Base-by-base conservation (phyloP, 2,888 invertebrate genomes). In the Drosophila stalkeri region DNA sequence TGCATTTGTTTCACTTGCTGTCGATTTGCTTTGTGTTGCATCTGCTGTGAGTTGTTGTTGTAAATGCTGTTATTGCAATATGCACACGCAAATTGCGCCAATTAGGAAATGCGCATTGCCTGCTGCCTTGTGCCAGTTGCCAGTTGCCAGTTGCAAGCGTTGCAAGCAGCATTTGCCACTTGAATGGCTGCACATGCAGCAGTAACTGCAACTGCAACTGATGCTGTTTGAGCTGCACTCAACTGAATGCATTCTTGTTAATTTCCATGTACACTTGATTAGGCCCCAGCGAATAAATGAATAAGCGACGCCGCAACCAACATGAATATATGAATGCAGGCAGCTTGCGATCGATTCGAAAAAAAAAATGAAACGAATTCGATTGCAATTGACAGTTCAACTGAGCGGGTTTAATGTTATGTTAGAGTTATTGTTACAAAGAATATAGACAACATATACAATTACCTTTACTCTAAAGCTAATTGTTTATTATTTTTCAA, bases 61-160 rank as follows among this genome's bases (percentile, higher is more conserved):
- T 63, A 62, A 49, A 37, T 73, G 72, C 68, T 67, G 81, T 66
- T 79, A 71, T 75, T 80, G 74, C 72, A 81, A 86, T 81, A 84
- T 86, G 86, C 79, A 88, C 86, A 86, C 89, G 73, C 90, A 87
- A 87, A 90, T 90, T 87, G 86, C 75, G 69, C 68, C 86, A 89
- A 87, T 87, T 87, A 88, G 90, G 86, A 72, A 77, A 75, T 74
- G 67, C 60, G 73, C 79, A 85, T 86, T 81, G 86, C 43, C 77
- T 73, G 82, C 64, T 73, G 86, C 64, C 84, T 52, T 52, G 62
- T 80, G 80, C 77, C 67, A 4, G 51, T 2, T 49, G 49, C 49
- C 33, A 18, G 16, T 52, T 68, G 64, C 16, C 64, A 39, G 61
- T 51, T 54, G 46, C 39, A 41, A 37, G 65, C 60, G 64, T 77